These are phyloP conservation scores for Microdon myrmicae DNA, from an alignment of 2,888 invertebrate genomes.

Conservation along the genomic window DNA sequence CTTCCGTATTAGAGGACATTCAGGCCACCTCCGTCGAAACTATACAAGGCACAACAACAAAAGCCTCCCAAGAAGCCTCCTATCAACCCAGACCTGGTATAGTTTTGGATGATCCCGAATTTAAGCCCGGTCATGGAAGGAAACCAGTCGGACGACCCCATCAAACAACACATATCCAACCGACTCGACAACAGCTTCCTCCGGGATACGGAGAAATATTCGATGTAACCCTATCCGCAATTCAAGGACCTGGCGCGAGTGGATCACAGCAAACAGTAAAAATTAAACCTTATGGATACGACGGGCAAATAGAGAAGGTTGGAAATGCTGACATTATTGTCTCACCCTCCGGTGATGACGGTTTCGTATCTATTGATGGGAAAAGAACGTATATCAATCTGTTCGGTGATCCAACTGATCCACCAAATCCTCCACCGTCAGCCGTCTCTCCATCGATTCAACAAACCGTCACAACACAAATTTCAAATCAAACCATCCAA, in stretches of 20 bases:
- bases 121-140: constrained; percentile 72
- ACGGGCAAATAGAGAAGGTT: constrained; percentile 60
- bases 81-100: constrained; percentile 87
- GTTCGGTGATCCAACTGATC: constrained; percentile 73
- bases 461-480: constrained; percentile 62
- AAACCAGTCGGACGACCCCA: constrained; percentile 54
- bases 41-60: constrained; percentile 27
- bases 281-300: constrained; percentile 64
- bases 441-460: constrained; percentile 60
- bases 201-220: constrained; percentile 82
- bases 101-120: constrained; percentile 85
- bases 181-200: constrained; percentile 66
- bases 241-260: constrained; percentile 81
- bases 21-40: constrained; percentile 36
- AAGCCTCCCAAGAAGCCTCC: constrained; percentile 59
- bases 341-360: constrained; percentile 81
- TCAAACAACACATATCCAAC: constrained; percentile 62
- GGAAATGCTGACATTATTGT: constrained; percentile 77
- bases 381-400: constrained; percentile 88
- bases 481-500: constrained; percentile 53
- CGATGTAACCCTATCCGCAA: constrained; percentile 87
- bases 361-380: constrained; percentile 91
- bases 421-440: constrained; percentile 63
- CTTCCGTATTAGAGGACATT: constrained; percentile 17
- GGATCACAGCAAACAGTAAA: constrained; percentile 66